Evolutionary conservation across 2,797 vertebrate species (phyloP).

Genomic region (Lithobates pipiens): DNA sequence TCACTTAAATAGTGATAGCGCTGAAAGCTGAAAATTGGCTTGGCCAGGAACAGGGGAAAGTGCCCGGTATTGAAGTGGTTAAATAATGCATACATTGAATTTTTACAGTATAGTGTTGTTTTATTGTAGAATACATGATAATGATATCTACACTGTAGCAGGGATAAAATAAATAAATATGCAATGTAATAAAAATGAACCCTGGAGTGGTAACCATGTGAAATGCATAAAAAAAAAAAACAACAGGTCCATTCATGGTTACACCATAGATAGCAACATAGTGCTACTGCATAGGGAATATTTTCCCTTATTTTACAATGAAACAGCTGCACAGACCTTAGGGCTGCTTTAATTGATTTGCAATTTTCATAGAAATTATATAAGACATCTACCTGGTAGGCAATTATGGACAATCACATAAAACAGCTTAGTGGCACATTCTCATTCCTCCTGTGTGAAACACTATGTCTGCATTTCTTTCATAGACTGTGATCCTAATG

Average conservation of each 20-base stretch:
- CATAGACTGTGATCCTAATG: conserved; percentile 29
- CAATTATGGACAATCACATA: conserved; percentile 41
- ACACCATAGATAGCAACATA: background rate
- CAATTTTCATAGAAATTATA: conserved; percentile 8
- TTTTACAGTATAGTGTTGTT: no score
- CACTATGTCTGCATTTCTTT: conserved; percentile 22
- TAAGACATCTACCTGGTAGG: conserved; percentile 32
- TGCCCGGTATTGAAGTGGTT: no score
- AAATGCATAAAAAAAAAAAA: background rate
- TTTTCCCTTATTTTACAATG: background rate
- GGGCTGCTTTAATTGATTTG: conserved; percentile 20
- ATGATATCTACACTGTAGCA: background rate
- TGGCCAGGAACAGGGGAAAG: no score
- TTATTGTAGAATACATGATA: no score
- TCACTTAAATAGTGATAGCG: no score
- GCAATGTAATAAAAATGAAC: background rate
- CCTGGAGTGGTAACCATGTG: background rate
- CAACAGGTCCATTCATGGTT: background rate
- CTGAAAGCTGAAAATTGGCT: no score
- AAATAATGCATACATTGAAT: no score
- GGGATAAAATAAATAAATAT: background rate
- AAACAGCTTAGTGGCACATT: conserved; percentile 40
- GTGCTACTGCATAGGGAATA: background rate
- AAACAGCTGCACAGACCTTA: background rate
- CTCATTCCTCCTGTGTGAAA: conserved; percentile 8